Evolutionary conservation across 2,888 invertebrate species (phyloP).

Genomic region (Campaea margaritaria): DNA sequence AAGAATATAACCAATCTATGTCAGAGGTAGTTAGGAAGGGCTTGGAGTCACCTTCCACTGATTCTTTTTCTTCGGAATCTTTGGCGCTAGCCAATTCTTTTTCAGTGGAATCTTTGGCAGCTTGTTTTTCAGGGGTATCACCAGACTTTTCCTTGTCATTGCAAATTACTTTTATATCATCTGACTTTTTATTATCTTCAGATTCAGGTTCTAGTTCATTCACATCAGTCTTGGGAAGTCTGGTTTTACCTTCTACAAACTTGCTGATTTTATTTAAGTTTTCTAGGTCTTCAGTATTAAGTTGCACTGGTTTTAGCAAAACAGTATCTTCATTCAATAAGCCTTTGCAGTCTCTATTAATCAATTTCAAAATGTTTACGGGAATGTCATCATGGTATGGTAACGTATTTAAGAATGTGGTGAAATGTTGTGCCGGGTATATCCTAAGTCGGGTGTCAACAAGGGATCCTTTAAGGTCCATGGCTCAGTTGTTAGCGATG

Average conservation of each 20-base stretch:
- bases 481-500: slow-evolving; percentile 77
- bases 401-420: slow-evolving; percentile 82
- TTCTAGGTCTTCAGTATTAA: slow-evolving; percentile 25
- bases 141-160: slow-evolving; percentile 27
- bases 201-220: slow-evolving; percentile 1
- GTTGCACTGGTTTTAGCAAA: not conserved
- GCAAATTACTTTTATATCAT: slow-evolving; percentile 28
- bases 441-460: slow-evolving; percentile 87
- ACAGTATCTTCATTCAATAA: slow-evolving; percentile 7
- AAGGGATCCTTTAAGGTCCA: slow-evolving; percentile 86
- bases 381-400: slow-evolving; percentile 80
- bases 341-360: slow-evolving; percentile 46
- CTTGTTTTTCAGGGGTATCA: slow-evolving; percentile 30
- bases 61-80: slow-evolving; percentile 40
- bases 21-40: slow-evolving; percentile 75
- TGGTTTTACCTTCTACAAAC: slow-evolving; percentile 41
- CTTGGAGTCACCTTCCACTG: not conserved
- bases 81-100: slow-evolving; percentile 27
- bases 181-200: slow-evolving; percentile 22
- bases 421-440: slow-evolving; percentile 85
- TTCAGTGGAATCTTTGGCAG: slow-evolving; percentile 14
- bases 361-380: slow-evolving; percentile 73
- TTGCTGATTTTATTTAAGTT: slow-evolving; percentile 40
- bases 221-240: slow-evolving; percentile 26
- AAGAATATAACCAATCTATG: slow-evolving; percentile 87